A percentile compares a stretch with the other conserved stretches of the same genome.
Evolutionary conservation across 2,888 invertebrate genomes (phyloP).

Genomic region (Pseudococcus longispinus): DNA sequence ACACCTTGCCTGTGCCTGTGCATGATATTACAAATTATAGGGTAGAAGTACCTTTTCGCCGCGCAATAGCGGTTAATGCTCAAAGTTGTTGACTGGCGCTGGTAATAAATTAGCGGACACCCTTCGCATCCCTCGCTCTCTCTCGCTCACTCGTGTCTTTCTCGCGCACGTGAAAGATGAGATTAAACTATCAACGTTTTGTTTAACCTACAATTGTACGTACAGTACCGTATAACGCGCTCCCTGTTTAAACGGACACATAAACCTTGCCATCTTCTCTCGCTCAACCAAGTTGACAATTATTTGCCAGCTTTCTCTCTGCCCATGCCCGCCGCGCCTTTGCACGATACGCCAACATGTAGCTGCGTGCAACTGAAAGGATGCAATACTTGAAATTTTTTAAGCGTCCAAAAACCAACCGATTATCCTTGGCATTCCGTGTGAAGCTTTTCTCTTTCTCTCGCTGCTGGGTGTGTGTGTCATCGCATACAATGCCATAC

Average conservation of each 20-base stretch:
- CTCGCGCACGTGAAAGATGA: conserved; percentile 20
- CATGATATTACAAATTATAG: conserved; percentile 42
- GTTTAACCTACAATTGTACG: conserved; percentile 43
- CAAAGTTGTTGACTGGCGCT: conserved; percentile 40
- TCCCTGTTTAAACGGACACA: background rate
- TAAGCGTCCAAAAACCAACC: background rate
- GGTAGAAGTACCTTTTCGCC: conserved; percentile 38
- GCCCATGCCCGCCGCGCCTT: background rate
- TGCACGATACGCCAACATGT: background rate
- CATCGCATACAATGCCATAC: background rate
- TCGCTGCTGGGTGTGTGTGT: background rate
- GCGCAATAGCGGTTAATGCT: conserved; percentile 20
- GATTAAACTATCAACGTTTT: conserved; percentile 46
- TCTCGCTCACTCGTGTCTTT: background rate
- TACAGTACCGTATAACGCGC: background rate
- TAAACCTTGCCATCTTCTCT: background rate
- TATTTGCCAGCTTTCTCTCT: background rate
- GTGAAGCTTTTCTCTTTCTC: background rate
- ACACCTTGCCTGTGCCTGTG: background rate
- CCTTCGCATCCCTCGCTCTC: background rate
- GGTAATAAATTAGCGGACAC: conserved; percentile 43
- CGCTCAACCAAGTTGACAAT: background rate
- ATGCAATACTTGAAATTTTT: conserved; percentile 18
- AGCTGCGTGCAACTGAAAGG: conserved; percentile 10
- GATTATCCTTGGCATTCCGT: background rate